Evolutionary conservation across 2,888 invertebrate species (phyloP).

Genomic region (Oligia latruncula): DNA sequence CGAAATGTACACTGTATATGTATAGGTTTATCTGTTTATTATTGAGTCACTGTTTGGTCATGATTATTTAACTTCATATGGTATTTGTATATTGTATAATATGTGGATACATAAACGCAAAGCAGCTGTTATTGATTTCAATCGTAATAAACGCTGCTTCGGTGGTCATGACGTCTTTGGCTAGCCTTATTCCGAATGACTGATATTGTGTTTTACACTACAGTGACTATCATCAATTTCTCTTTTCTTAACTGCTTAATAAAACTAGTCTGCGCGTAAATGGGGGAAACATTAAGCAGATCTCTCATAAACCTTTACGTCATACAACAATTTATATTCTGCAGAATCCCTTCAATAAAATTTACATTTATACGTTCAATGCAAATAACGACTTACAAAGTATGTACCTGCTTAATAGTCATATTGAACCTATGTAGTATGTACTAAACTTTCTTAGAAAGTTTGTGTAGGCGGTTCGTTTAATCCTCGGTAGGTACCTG

Average conservation of each 20-base stretch:
- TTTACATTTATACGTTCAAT: constrained; percentile 41
- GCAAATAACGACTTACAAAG: constrained; percentile 38
- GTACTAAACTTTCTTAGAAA: constrained; percentile 71
- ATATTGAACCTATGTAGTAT: constrained; percentile 46
- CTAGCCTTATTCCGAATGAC: not conserved
- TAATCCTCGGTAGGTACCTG: constrained; percentile 45
- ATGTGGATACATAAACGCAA: constrained; percentile 7
- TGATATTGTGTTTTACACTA: constrained; percentile 3
- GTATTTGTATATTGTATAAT: constrained; percentile 42
- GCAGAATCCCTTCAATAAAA: constrained; percentile 39
- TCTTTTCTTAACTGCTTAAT: constrained; percentile 18
- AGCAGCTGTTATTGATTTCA: constrained; percentile 41
- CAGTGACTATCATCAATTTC: constrained; percentile 11
- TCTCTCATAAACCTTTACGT: constrained; percentile 23
- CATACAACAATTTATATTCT: constrained; percentile 10
- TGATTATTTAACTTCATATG: constrained; percentile 53
- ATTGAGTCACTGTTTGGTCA: constrained; percentile 57
- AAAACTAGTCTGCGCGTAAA: constrained; percentile 20
- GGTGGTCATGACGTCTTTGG: not conserved
- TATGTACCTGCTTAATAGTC: constrained; percentile 35
- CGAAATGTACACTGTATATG: constrained; percentile 32
- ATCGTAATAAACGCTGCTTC: constrained; percentile 6
- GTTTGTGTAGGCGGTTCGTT: constrained; percentile 64
- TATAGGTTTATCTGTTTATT: constrained; percentile 34
- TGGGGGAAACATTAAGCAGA: constrained; percentile 10